Evolutionary conservation across 2,797 vertebrate genomes (phyloP), one percentile per base, ranked within the genome.

Genomic region (Malacoraja senta): DNA sequence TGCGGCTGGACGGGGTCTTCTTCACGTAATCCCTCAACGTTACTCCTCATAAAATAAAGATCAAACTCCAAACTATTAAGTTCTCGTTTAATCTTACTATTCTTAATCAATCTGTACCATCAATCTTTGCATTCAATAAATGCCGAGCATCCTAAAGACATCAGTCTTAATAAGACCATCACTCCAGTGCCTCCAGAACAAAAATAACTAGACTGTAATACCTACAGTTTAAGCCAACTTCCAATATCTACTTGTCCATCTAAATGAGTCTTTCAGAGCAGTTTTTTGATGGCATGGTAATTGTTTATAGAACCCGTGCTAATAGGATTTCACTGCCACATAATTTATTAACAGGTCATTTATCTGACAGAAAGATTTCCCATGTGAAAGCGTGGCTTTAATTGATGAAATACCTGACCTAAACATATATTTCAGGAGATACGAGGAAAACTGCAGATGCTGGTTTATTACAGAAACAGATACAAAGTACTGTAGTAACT

Each of bases 61-160:
- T n/a, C n/a, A n/a, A n/a, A n/a, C n/a, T n/a, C n/a, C n/a, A n/a
- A n/a, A n/a, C n/a, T n/a, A n/a, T n/a, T n/a, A n/a, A n/a, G n/a
- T n/a, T n/a, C n/a, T n/a, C n/a, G n/a, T n/a, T n/a, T n/a, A n/a
- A n/a, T n/a, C n/a, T n/a, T n/a, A n/a, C n/a, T n/a, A n/a, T n/a
- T n/a, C 93, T 94, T 95, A 94, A 95, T 96, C 96, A 95, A 94
- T 95, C 94, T 93, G 93, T 95, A 94, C 94, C 95, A 95, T 93
- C 94, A 93, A 84, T 94, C 94, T 95, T 94, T 94, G 65, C 95
- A 94, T 94, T 95, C 95, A 94, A 95, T 94, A 79, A 94, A 83
- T 63, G 1, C 93, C 94, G 24, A 74, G 21, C 17, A 74, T 74
- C 93, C 93, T 95, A 95, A 96, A 94, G 95, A 92, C 94, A 96